Base-by-base conservation (phyloP, 2,888 invertebrate genomes). In the Pseudococcus jackbeardsleyi region DNA sequence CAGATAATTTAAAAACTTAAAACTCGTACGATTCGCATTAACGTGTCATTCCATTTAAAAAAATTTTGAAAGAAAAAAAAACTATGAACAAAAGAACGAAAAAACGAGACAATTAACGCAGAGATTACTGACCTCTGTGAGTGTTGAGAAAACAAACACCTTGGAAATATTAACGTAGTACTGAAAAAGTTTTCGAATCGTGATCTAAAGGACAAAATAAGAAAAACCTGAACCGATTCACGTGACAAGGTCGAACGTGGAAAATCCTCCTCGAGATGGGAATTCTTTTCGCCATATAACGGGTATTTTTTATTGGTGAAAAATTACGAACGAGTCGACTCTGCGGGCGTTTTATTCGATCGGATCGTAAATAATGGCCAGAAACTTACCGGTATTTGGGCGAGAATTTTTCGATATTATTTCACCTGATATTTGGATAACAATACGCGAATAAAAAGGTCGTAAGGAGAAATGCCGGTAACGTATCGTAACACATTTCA, bases 11-110 rank as follows among this genome's bases (percentile, higher is more conserved):
- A 82, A 82, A 82, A 79, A 6, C 9, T 42, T 8, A 42, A 59
- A 64, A 22, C 46, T 82, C 79, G 79, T 82, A 42, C 19, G 33
- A 82, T 82, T 82, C 79, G 79, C 79, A 82, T 82, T 82, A 82
- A 82, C 79, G 79, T 46, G 46, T 82, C 46, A 46, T 42, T 72
- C 33, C 33, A 17, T 72, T 72, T 68, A n/a, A 59, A 42, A 42
- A 42, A 12, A 12, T 64, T 64, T 22, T 72, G 5, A 72, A 33
- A 72, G 17, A 72, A 72, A 33, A 33, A 72, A 33, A 17, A 72
- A 72, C 72, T n/a, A n/a, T n/a, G 33, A 22, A 33, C 11, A 33
- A 17, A 72, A 15, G 22, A 82, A 46, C n/a, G 46, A 82, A 42
- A 82, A 64, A 64, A 64, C 64, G 64, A 19, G 64, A 64, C 64